Evolutionary conservation across 2,888 invertebrate species (phyloP), one percentile per base, ranked within the genome.

Genomic region (Plutella xylostella): DNA sequence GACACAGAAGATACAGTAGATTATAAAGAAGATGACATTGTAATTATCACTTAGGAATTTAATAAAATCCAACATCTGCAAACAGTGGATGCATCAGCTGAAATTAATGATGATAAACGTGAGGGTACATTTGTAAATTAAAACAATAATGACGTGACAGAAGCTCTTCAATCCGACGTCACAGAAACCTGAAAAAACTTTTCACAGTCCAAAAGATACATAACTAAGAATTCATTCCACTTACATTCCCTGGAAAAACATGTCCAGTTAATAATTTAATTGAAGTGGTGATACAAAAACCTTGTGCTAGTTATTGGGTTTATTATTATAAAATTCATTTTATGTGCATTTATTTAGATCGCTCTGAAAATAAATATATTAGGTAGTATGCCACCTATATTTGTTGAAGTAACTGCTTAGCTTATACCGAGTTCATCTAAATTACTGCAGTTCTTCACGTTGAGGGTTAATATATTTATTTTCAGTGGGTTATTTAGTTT

Each of bases 271-370:
- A 65, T 68, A 60, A 40, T 39, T 69, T 65, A 72, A 64, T 72
- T 75, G 74, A 73, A 74, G 74, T 71, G 72, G 77, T 77, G 74
- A 76, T 78, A 75, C 69, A 72, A 77, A 79, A 77, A 71, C 68
- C 60, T 55, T 65, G 64, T 66, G 72, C 71, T 57, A 65, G 73
- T 80, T 77, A 79, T 72, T 68, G 15, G 22, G 14, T 25, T 14
- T 25, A 18, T 47, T 43, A 46, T 46, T 77, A 68, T 66, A 73
- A 68, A 70, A 66, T 68, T 61, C 65, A 63, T 61, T 67, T 78
- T 70, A 75, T 70, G 69, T 71, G 71, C 57, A 39, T 61, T 69
- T 73, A 71, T 78, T 80, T 78, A 74, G 61, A 68, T 68, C 68
- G 57, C 67, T 61, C 62, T 48, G 45, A 61, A 67, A 37, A 37